Evolutionary conservation across 2,113 vertebrate species (phyloP).

Genomic region (Hyaena hyaena): DNA sequence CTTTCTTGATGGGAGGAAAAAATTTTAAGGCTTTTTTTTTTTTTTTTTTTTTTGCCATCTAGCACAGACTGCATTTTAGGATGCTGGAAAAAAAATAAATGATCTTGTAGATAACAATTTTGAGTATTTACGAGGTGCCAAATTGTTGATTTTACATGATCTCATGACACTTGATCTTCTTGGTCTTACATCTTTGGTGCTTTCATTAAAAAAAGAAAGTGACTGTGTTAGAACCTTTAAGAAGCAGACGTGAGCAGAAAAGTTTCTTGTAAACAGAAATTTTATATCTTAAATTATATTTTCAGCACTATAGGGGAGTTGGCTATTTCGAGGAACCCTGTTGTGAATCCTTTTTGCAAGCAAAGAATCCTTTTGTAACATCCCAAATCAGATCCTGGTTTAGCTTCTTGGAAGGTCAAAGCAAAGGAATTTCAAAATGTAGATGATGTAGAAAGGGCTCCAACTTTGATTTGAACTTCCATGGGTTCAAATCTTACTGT

Average conservation of each 20-base stretch:
- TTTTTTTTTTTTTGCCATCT: neutral
- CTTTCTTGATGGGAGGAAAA: neutral
- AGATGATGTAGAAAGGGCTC: neutral
- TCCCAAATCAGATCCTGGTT: conserved; percentile 49
- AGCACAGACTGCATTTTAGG: neutral
- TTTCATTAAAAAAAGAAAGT: neutral
- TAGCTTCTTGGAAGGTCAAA: conserved; percentile 52
- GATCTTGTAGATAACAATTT: neutral
- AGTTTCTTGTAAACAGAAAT: conserved; percentile 64
- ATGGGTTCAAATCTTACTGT: conserved; percentile 49
- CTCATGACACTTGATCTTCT: neutral
- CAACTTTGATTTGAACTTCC: neutral
- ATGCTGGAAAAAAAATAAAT: neutral
- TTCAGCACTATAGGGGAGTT: conserved; percentile 69
- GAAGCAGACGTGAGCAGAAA: conserved; percentile 36
- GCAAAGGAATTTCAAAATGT: conserved; percentile 54
- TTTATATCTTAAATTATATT: conserved; percentile 67
- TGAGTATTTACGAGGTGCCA: neutral
- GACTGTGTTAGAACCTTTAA: neutral
- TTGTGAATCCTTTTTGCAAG: conserved; percentile 58
- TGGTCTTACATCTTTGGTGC: neutral
- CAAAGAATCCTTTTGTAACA: conserved; percentile 63
- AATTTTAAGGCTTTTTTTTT: neutral
- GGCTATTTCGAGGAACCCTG: conserved; percentile 65
- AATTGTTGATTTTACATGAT: neutral